Evolutionary conservation across 23 tunicate species (phyloP).

Genomic region (Diplosoma virens): DNA sequence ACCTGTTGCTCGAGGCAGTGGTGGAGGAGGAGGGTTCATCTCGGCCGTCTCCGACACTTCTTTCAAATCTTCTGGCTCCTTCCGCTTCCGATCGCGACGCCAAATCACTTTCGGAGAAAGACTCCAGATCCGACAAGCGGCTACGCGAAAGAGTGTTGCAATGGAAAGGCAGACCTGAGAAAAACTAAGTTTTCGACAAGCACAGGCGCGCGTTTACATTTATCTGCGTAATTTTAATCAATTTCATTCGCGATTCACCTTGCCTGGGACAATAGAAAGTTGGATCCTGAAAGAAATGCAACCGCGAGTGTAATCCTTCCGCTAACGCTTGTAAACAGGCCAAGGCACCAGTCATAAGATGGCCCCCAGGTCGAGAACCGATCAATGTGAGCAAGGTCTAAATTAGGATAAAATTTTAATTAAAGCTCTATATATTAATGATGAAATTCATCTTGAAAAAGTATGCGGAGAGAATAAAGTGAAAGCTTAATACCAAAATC

Average conservation of each 20-base stretch:
- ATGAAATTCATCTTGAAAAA: too few species aligned
- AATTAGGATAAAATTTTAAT: too few species aligned
- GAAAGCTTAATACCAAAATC: too few species aligned
- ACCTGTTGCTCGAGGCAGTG: neutral
- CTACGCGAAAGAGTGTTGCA: slow-evolving; percentile 16
- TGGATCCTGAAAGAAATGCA: slow-evolving; percentile 82
- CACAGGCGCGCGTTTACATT: neutral
- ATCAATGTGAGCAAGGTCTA: slow-evolving; percentile 73
- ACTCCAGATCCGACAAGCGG: slow-evolving; percentile 18
- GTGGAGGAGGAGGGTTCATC: slow-evolving; percentile 45
- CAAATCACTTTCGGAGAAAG: slow-evolving; percentile 27
- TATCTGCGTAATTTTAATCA: neutral
- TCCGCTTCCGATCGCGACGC: slow-evolving; percentile 51
- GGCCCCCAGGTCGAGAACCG: slow-evolving; percentile 72
- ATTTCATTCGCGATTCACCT: slow-evolving; percentile 59
- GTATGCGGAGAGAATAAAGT: too few species aligned
- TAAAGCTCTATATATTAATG: too few species aligned
- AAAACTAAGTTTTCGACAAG: neutral
- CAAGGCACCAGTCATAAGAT: slow-evolving; percentile 52
- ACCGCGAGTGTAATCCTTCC: slow-evolving; percentile 48
- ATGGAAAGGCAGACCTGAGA: slow-evolving; percentile 54
- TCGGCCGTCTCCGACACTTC: slow-evolving; percentile 92
- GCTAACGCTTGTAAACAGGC: slow-evolving; percentile 73
- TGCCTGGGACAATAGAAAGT: slow-evolving; percentile 88
- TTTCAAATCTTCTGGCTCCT: slow-evolving; percentile 49